Conservation (phyloP, 2,113 vertebrate species). For the Tupaia chinensis region DNA sequence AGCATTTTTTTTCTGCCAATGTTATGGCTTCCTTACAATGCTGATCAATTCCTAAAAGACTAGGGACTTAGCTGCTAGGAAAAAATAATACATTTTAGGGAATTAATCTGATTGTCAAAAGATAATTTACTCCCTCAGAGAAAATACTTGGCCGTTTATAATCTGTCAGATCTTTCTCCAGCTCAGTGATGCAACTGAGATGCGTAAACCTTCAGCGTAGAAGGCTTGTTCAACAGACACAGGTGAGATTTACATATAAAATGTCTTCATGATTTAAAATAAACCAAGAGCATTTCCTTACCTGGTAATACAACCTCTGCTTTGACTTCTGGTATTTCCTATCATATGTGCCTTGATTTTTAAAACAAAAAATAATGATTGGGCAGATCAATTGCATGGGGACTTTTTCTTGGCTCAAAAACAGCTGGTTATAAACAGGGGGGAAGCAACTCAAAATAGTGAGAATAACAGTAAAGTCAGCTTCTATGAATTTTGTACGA, state of each 20-base stretch:
- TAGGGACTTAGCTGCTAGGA: not conserved
- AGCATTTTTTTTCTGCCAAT: not conserved
- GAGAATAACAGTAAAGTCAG: not conserved
- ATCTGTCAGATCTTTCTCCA: fast-evolving
- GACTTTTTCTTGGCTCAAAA: not conserved
- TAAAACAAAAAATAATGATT: not conserved
- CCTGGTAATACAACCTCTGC: not conserved
- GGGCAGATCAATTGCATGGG: not conserved
- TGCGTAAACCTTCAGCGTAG: fast-evolving
- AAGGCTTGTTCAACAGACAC: not conserved
- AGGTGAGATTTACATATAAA: not conserved
- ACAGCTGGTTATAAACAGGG: not conserved
- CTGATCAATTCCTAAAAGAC: not conserved
- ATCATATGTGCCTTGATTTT: not conserved
- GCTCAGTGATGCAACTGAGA: fast-evolving
- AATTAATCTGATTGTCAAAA: not conserved
- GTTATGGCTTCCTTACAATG: too few species aligned
- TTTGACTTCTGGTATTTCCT: not conserved
- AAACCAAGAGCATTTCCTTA: not conserved
- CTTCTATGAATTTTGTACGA: too few species aligned
- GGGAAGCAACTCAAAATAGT: not conserved
- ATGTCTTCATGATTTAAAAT: not conserved
- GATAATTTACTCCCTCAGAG: not conserved
- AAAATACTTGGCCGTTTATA: fast-evolving
- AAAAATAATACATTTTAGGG: not conserved